Conservation (phyloP, 1,140 invertebrate genomes). For the Berghia stephanieae region DNA sequence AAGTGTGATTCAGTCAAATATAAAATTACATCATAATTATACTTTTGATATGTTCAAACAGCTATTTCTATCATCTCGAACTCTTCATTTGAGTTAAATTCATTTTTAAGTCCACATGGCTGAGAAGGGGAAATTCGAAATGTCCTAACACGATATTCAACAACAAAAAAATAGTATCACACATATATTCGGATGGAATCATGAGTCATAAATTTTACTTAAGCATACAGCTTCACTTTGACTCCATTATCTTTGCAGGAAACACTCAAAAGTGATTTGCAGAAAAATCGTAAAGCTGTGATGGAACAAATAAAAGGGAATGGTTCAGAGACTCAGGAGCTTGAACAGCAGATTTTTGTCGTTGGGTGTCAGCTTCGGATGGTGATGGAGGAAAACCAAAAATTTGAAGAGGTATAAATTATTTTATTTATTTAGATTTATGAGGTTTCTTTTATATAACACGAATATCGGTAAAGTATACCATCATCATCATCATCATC, state of each 20-base stretch:
- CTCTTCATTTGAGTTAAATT: no score
- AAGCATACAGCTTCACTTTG: neutral
- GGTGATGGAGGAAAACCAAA: constrained; percentile 62
- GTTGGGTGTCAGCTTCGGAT: constrained; percentile 63
- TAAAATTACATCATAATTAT: no score
- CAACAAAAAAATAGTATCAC: no score
- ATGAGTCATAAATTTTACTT: no score
- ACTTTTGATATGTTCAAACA: no score
- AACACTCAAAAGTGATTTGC: constrained; percentile 77
- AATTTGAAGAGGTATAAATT: constrained; percentile 55
- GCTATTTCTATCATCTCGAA: no score
- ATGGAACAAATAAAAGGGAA: constrained; percentile 72
- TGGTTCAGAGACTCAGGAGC: constrained; percentile 46
- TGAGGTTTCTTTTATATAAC: neutral
- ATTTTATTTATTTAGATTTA: neutral
- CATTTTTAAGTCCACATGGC: no score
- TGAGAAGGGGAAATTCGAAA: no score
- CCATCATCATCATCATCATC: neutral
- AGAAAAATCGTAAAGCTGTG: constrained; percentile 72
- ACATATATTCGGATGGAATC: no score
- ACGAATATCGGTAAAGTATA: neutral
- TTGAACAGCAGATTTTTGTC: constrained; percentile 54
- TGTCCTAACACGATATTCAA: no score
- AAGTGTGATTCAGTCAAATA: no score
- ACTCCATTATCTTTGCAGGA: constrained; percentile 35